A percentile compares a stretch with the other conserved stretches of the same genome.
phyloP scores from a whole-genome alignment of 1,140 invertebrate species.

The Saxidomus purpurata region DNA sequence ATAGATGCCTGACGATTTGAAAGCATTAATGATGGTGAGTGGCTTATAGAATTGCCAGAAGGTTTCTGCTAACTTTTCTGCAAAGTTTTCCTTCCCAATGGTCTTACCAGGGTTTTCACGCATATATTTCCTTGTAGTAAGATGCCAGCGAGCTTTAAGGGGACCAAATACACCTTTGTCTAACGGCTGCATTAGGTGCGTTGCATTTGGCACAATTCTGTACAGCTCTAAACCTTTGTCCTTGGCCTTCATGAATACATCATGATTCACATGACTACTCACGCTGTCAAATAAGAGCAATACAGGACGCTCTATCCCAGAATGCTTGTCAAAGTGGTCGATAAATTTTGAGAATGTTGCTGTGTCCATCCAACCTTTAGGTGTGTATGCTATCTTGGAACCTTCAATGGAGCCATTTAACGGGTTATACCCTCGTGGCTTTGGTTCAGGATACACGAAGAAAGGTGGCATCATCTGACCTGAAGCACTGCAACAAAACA shows the following conservation, averaged over 20 bases:
- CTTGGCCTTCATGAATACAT: conserved; percentile 30
- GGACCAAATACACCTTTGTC: conserved; percentile 68
- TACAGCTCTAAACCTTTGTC: conserved; percentile 58
- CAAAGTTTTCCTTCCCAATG: conserved; percentile 65
- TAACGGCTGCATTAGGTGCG: conserved; percentile 68
- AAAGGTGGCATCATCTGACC: conserved; percentile 52
- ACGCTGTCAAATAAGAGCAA: conserved; percentile 62
- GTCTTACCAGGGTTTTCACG: conserved; percentile 49
- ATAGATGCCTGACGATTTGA: conserved; percentile 50
- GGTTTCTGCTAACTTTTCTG: conserved; percentile 67
- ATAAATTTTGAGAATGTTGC: conserved; percentile 59
- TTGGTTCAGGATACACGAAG: conserved; percentile 33
- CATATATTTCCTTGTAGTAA: conserved; percentile 41
- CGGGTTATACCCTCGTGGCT: conserved; percentile 39
- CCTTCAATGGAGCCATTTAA: conserved; percentile 34
- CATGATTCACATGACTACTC: conserved; percentile 35
- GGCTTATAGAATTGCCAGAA: conserved; percentile 68
- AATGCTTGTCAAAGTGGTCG: conserved; percentile 62
- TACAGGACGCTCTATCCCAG: conserved; percentile 53
- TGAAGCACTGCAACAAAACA: conserved; percentile 41
- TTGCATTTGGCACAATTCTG: conserved; percentile 65
- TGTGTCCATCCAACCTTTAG: conserved; percentile 67
- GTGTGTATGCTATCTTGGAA: conserved; percentile 50
- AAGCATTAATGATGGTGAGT: conserved; percentile 64
- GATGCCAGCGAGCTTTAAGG: conserved; percentile 61